These are phyloP conservation scores for Amphipoea lucens DNA, from an alignment of 2,888 invertebrate genomes.

Conservation along the genomic window DNA sequence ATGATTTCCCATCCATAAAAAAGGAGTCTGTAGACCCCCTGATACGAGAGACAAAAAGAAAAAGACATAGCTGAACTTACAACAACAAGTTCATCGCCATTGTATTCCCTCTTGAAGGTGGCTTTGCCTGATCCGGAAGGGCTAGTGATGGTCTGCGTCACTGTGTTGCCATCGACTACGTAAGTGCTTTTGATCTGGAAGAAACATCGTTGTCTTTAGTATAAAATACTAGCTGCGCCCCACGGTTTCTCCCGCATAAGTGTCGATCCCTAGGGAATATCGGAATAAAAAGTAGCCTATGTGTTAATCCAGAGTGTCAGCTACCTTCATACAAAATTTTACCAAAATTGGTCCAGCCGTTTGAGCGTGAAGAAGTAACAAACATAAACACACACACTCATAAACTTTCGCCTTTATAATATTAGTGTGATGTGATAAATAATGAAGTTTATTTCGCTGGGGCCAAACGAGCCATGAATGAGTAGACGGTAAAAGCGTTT, in stretches of 20 bases:
- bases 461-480: background rate
- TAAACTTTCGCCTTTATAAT: too few relatives aligned
- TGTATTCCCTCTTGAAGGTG: slow-evolving; percentile 75
- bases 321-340: too few relatives aligned
- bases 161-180: slow-evolving; percentile 75
- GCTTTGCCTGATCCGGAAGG: slow-evolving; percentile 57
- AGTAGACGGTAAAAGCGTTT: background rate
- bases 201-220: background rate
- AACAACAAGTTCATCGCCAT: slow-evolving; percentile 73
- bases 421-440: background rate
- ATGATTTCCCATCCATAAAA: too few relatives aligned
- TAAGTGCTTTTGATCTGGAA: slow-evolving; percentile 74
- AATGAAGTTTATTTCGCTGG: background rate
- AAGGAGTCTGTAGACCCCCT: too few relatives aligned
- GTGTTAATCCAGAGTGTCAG: too few relatives aligned
- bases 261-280: too few relatives aligned
- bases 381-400: too few relatives aligned
- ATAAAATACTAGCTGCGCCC: background rate
- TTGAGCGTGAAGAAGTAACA: too few relatives aligned
- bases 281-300: too few relatives aligned
- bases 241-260: too few relatives aligned
- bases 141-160: slow-evolving; percentile 72
- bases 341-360: too few relatives aligned
- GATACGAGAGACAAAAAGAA: background rate
- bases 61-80: slow-evolving; percentile 67